These are phyloP conservation scores for Petrocephalus zakoni DNA, from an alignment of 2,113 vertebrate genomes.

Conservation along the genomic window DNA sequence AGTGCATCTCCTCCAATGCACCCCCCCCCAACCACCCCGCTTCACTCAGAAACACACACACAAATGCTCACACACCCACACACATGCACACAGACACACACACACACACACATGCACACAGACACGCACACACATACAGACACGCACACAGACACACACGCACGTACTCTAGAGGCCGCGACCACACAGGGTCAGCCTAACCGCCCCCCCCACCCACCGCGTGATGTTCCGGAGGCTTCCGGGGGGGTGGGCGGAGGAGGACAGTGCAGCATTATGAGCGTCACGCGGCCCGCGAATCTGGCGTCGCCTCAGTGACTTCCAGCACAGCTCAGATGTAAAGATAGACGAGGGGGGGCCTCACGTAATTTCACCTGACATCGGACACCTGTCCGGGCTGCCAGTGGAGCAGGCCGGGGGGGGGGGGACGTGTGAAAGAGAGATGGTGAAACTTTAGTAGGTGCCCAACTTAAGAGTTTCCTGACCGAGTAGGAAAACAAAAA, in stretches of 20 bases:
- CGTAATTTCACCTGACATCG: neutral
- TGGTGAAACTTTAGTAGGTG: neutral
- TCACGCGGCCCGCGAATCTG: slow-evolving; percentile 24
- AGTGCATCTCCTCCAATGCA: neutral
- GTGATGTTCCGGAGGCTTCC: slow-evolving; percentile 14
- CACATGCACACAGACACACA: too few species aligned
- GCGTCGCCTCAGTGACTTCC: slow-evolving; percentile 29
- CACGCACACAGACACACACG: neutral
- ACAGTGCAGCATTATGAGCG: slow-evolving; percentile 28
- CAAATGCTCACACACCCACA: too few species aligned
- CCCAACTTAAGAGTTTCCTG: neutral
- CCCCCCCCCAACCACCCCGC: neutral
- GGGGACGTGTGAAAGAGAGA: neutral
- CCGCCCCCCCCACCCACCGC: neutral
- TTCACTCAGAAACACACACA: neutral
- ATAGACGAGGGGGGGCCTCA: neutral
- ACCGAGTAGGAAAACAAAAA: neutral
- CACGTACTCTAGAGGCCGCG: neutral
- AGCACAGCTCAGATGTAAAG: slow-evolving; percentile 9
- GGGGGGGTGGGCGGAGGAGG: neutral
- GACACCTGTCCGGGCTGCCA: slow-evolving; percentile 10
- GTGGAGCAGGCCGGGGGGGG: neutral
- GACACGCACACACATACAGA: too few species aligned
- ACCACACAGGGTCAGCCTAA: slow-evolving; percentile 34
- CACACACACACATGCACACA: neutral